A percentile compares a stretch with the other conserved stretches of the same genome.
Conservation (phyloP, 1,140 invertebrate species). For the Oscheius sp. region DNA sequence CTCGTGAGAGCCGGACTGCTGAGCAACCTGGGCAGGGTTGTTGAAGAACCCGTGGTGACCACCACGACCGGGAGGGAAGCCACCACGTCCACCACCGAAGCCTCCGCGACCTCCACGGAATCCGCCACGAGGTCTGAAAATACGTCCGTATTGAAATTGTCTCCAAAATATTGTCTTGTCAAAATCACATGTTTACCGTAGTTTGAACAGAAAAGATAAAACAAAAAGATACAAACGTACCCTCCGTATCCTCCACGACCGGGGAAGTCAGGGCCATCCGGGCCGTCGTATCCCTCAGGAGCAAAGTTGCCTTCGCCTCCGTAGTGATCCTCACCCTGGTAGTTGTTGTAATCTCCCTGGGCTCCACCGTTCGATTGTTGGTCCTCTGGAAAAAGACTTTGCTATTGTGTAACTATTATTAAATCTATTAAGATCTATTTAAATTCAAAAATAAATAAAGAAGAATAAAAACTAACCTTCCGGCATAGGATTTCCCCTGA, state of each 20-base stretch:
- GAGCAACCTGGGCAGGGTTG: background rate
- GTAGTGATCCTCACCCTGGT: background rate
- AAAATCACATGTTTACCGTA: background rate
- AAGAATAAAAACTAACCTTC: background rate
- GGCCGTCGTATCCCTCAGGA: background rate
- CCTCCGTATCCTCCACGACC: background rate
- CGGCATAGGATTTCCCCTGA: background rate
- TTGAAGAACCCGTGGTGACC: constrained; percentile 15
- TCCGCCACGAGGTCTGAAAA: background rate
- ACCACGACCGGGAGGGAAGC: constrained; percentile 19
- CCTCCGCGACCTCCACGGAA: no score
- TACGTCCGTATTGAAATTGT: no score
- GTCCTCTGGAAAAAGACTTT: background rate
- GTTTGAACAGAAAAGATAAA: background rate
- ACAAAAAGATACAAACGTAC: background rate
- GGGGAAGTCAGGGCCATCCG: background rate
- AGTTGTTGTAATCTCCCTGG: background rate
- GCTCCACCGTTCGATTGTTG: background rate
- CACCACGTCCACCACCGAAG: constrained; percentile 2
- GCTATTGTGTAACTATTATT: background rate
- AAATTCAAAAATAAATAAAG: background rate
- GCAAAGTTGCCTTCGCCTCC: background rate
- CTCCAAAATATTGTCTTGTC: no score
- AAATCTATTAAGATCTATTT: background rate
- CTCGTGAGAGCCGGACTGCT: background rate